Conservation (phyloP, 2,888 invertebrate genomes). For the Harpagoxenus sublaevis region DNA sequence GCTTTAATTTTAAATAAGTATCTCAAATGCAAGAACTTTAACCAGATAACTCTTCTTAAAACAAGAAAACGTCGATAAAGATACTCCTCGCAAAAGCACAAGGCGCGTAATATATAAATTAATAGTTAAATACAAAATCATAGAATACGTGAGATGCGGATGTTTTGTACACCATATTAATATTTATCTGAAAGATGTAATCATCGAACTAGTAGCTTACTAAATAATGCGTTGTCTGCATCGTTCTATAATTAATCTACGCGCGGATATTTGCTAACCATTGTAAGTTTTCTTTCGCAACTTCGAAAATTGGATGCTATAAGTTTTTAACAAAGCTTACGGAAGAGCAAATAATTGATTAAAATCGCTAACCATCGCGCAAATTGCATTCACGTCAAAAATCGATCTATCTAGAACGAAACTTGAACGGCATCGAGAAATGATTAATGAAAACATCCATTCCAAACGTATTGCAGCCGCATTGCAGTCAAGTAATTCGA, state of each 20-base stretch:
- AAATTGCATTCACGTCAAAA: slow-evolving; percentile 30
- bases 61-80: neutral
- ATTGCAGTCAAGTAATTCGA: slow-evolving; percentile 35
- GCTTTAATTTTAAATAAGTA: slow-evolving; percentile 30
- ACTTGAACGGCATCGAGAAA: slow-evolving; percentile 29
- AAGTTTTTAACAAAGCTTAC: slow-evolving; percentile 25
- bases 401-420: slow-evolving; percentile 27
- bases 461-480: slow-evolving; percentile 28
- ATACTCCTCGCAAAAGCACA: neutral
- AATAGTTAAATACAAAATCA: neutral
- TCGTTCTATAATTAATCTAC: neutral
- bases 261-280: neutral
- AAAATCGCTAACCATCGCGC: slow-evolving; percentile 9
- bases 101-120: neutral
- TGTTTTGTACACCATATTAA: neutral
- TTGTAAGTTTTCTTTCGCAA: slow-evolving; percentile 13
- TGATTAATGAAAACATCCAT: slow-evolving; percentile 50
- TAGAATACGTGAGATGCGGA: neutral
- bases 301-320: neutral
- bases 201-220: neutral
- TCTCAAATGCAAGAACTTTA: slow-evolving; percentile 30
- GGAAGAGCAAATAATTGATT: slow-evolving; percentile 20
- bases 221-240: slow-evolving; percentile 2
- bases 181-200: slow-evolving; percentile 8
- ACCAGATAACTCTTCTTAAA: neutral